Evolutionary conservation across 2,113 vertebrate species (phyloP), one percentile per base, ranked within the genome.

Genomic region (Tetraodon nigroviridis): DNA sequence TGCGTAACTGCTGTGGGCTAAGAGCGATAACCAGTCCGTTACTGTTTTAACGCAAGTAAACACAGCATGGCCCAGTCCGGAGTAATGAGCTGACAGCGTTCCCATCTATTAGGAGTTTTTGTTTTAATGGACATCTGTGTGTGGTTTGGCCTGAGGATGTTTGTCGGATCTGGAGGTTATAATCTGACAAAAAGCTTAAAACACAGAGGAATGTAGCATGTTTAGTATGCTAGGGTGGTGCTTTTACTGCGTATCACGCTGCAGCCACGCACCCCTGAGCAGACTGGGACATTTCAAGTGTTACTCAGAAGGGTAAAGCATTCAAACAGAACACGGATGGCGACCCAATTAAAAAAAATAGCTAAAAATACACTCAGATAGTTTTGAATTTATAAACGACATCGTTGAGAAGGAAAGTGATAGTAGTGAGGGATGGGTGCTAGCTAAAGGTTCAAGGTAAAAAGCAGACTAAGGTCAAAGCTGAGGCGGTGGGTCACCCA

Each of bases 11-110:
- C 48, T 2, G 1, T 41, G 19, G 51, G 37, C 48, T 47, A 61
- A 51, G 55, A 55, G 55, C 47, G 46, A 50, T 44, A 50, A 67
- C 54, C 51, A 66, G 63, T 66, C 60, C 59, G 18, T 59, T 32
- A 46, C 44, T 69, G 61, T 17, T 51, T 51, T 60, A 55, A 58
- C 60, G 60, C 40, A 60, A 55, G 57, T 44, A 65, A 70, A 67
- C 73, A 44, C 79, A 80, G 74, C 71, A 29, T 73, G 67, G 68
- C 46, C 50, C 68, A 64, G 52, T 63, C 62, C 69, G 63, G 46
- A 71, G 53, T 56, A 71, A 51, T 62, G 44, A 67, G 56, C 40
- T 49, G 59, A 51, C 54, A 55, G 55, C 50, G 32, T 77, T 75
- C 56, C 69, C 67, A 74, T 51, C 58, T 53, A 55, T 22, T 67